Evolutionary conservation across 2,888 invertebrate genomes (phyloP).

Genomic region (Autographa pulchrina): DNA sequence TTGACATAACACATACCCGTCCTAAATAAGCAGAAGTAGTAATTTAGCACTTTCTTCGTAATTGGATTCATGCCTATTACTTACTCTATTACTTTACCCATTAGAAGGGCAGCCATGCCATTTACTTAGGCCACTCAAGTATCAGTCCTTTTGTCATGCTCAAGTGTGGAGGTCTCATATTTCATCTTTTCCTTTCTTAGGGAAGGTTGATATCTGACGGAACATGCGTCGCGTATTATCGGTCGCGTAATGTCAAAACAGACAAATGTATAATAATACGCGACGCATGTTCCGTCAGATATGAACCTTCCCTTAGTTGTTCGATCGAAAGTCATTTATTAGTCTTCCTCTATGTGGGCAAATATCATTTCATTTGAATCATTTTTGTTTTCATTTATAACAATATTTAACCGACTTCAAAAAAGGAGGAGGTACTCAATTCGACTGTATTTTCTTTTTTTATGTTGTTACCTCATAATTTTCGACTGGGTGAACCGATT

Average conservation of each 20-base stretch:
- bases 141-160: constrained; percentile 50
- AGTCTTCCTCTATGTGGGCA: constrained; percentile 8
- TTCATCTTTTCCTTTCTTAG: no score
- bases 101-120: constrained; percentile 36
- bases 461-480: no score
- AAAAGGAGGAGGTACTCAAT: no score
- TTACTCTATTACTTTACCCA: constrained; percentile 42
- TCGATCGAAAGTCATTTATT: constrained; percentile 17
- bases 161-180: constrained; percentile 27
- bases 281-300: no score
- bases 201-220: no score
- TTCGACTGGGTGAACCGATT: no score
- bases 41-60: constrained; percentile 36
- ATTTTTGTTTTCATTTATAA: constrained; percentile 2
- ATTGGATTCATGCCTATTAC: constrained; percentile 53
- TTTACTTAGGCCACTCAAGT: constrained; percentile 46
- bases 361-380: constrained; percentile 12
- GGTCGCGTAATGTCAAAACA: no score
- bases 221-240: no score
- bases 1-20: constrained; percentile 1
- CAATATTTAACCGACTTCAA: no score
- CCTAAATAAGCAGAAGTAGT: constrained; percentile 10
- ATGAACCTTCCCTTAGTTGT: no score
- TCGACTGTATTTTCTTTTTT: no score
- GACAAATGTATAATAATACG: no score